phyloP scores from a whole-genome alignment of 2,797 vertebrate genomes.

The Enoplosus armatus region DNA sequence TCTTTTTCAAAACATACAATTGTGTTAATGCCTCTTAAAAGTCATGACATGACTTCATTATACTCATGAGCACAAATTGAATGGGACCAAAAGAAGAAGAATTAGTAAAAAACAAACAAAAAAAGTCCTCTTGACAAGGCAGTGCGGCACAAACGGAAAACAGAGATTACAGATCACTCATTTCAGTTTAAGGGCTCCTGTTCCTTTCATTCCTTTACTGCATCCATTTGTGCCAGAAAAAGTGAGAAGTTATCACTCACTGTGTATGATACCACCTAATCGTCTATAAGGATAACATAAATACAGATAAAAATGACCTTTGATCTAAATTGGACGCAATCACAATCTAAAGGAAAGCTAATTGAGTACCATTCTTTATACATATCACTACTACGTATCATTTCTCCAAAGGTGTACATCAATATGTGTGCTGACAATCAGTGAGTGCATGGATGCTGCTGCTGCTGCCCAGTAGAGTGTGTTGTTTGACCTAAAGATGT shows the following conservation, averaged over 20 bases:
- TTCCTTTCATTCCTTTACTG: constrained; percentile 29
- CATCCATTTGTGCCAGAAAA: background rate
- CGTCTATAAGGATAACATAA: background rate
- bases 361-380: constrained; percentile 33
- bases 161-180: background rate
- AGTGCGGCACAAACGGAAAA: constrained; percentile 31
- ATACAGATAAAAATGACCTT: constrained; percentile 6
- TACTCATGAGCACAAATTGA: constrained; percentile 56
- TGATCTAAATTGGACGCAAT: constrained; percentile 24
- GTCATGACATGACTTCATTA: constrained; percentile 1
- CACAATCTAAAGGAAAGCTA: constrained; percentile 11
- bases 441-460: constrained; percentile 23
- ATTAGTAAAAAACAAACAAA: background rate
- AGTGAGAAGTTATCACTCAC: background rate
- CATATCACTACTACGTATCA: constrained; percentile 52
- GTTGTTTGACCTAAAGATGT: constrained; percentile 56
- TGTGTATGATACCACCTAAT: background rate
- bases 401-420: constrained; percentile 71
- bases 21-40: background rate
- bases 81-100: constrained; percentile 38
- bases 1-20: background rate
- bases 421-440: constrained; percentile 80
- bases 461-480: constrained; percentile 31
- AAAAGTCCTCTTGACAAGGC: background rate
- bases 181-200: constrained; percentile 59